A percentile compares a stretch with the other conserved stretches of the same genome.
Conservation (phyloP, 2,797 vertebrate species). For the Chiroxiphia lanceolata region DNA sequence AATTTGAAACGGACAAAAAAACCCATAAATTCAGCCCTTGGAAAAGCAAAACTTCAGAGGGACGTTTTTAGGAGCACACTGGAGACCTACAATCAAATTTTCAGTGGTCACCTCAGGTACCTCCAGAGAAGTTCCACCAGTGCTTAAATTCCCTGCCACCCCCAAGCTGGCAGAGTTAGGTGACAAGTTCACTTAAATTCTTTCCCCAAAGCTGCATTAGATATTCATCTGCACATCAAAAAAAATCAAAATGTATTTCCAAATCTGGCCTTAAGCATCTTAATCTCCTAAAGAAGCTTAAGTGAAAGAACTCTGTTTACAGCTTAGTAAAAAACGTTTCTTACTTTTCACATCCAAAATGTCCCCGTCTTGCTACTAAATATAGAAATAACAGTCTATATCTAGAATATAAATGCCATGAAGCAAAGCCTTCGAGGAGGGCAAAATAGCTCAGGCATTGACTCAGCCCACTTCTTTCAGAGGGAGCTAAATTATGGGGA, state of each 20-base stretch:
- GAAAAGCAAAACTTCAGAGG: not conserved
- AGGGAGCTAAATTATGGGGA: not conserved
- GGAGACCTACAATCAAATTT: not conserved
- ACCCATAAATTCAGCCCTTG: not conserved
- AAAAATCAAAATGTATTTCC: not conserved
- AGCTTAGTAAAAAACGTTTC: not conserved
- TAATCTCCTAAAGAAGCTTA: slow-evolving; percentile 14
- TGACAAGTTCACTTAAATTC: not conserved
- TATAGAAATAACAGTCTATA: not conserved
- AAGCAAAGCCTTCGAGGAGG: not conserved
- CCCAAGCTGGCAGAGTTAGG: not conserved
- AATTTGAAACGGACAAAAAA: not conserved
- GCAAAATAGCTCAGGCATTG: not conserved
- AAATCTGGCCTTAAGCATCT: not conserved
- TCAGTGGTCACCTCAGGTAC: not conserved
- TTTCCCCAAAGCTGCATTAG: not conserved
- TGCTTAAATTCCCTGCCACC: not conserved
- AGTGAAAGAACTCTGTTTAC: not conserved
- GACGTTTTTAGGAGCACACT: not conserved
- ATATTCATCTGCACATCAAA: not conserved
- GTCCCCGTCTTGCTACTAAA: not conserved
- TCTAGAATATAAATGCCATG: not conserved
- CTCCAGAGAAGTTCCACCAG: not conserved
- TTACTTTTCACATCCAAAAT: not conserved
- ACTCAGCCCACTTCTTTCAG: not conserved